Base-by-base conservation (phyloP, 2,888 invertebrate species). In the Hyppa rectilinea region DNA sequence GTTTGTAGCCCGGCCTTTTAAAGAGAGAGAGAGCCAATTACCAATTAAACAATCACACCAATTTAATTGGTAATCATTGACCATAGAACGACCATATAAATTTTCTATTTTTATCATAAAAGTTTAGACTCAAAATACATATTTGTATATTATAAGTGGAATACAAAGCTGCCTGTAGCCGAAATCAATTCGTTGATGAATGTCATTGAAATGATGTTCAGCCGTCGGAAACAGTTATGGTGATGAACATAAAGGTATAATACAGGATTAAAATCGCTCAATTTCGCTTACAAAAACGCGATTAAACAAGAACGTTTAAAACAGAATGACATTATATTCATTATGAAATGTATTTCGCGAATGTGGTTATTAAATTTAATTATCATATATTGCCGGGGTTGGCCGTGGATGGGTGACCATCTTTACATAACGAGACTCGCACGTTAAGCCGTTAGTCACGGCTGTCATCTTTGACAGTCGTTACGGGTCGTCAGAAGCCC, bases 141-240 rank as follows among this genome's bases (percentile, higher is more conserved):
- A n/a, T n/a, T n/a, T n/a, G n/a, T n/a, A n/a, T n/a, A n/a, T n/a
- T n/a, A n/a, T n/a, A n/a, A n/a, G n/a, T n/a, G 2, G 40, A 55
- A 34, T 26, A 52, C 17, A 69, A 31, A 47, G 26, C n/a, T n/a
- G 31, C 12, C 17, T 58, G 43, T 36, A 34, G 14, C 20, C 2
- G n/a, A 47, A 26, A n/a, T 10, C 50, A 56, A 69, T 58, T 20
- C 58, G n/a, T 43, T 29, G 10, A 29, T 45, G n/a, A n/a, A 29
- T 43, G 7, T 29, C 52, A 36, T 58, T 59, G 40, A 36, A 36
- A 14, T 36, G 26, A 70, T 23, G 36, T 38, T 29, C 6, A 70
- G 31, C 45, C 36, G n/a, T 56, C 56, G 26, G n/a, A 2, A 69
- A 56, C 56, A 49, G 40, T 6, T 9, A 12, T 31, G 5, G 17